Conservation (phyloP, 2,888 invertebrate species). For the Eustalomyia histrio region DNA sequence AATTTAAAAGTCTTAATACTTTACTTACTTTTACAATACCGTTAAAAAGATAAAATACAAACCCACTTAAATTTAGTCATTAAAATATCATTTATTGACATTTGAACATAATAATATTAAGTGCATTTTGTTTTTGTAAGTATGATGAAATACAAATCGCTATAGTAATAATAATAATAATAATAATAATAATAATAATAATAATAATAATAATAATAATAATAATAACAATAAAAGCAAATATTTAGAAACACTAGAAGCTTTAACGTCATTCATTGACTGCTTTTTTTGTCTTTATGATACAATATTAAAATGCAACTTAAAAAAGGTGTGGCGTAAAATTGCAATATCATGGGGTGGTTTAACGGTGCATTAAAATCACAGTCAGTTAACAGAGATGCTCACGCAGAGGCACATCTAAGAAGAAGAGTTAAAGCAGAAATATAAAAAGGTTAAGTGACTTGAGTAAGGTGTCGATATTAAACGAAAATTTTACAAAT, state of each 20-base stretch:
- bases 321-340: constrained; percentile 8
- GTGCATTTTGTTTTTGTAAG: not conserved
- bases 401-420: not conserved
- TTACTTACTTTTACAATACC: too few relatives aligned
- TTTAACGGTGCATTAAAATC: constrained; percentile 10
- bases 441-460: too few relatives aligned
- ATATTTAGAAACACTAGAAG: not conserved
- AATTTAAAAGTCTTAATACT: too few relatives aligned
- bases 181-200: not conserved
- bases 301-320: not conserved
- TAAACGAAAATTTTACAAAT: too few relatives aligned
- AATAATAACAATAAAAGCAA: not conserved
- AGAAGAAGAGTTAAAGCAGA: not conserved
- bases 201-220: not conserved
- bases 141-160: not conserved
- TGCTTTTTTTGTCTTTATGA: not conserved
- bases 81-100: not conserved
- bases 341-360: constrained; percentile 18
- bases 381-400: not conserved
- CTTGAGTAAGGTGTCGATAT: too few relatives aligned
- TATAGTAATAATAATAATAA: not conserved
- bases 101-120: constrained; percentile 5
- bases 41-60: too few relatives aligned
- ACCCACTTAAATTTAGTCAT: too few relatives aligned
- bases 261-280: not conserved